Percentiles rank a stretch among this genome's conserved stretches.
These are phyloP conservation scores for Ganaspis brasiliensis DNA, from an alignment of 2,888 invertebrate genomes.

Conservation along the genomic window DNA sequence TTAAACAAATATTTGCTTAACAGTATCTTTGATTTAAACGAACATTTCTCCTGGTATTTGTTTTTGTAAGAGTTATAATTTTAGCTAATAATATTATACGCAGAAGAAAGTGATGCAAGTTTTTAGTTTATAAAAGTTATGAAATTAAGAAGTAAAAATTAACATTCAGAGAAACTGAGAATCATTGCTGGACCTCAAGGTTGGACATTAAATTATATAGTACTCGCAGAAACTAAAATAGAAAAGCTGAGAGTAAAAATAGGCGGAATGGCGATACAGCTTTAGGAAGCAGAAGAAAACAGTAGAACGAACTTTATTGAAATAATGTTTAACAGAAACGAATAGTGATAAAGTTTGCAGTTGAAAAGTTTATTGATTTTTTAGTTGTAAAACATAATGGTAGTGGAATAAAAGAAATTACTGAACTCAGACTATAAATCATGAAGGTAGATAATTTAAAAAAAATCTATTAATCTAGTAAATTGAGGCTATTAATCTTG, in stretches of 20 bases:
- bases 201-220: slow-evolving; percentile 1
- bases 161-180: background rate
- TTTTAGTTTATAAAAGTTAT: background rate
- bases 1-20: too few relatives aligned
- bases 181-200: slow-evolving; percentile 11
- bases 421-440: too few relatives aligned
- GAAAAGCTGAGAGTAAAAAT: slow-evolving; percentile 12
- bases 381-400: too few relatives aligned
- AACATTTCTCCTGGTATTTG: too few relatives aligned
- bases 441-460: too few relatives aligned
- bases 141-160: background rate
- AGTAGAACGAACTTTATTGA: background rate
- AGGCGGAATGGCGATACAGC: slow-evolving; percentile 12
- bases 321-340: background rate
- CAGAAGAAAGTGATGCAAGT: too few relatives aligned
- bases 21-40: too few relatives aligned
- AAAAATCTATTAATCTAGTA: too few relatives aligned
- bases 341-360: background rate
- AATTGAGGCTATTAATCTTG: too few relatives aligned
- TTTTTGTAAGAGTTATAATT: too few relatives aligned
- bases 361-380: background rate
- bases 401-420: too few relatives aligned
- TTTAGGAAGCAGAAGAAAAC: background rate
- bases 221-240: slow-evolving; percentile 1
- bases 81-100: too few relatives aligned